Percentiles rank a stretch among this genome's conserved stretches.
phyloP scores from a whole-genome alignment of 2,797 vertebrate genomes.

The Gadopsis marmoratus region DNA sequence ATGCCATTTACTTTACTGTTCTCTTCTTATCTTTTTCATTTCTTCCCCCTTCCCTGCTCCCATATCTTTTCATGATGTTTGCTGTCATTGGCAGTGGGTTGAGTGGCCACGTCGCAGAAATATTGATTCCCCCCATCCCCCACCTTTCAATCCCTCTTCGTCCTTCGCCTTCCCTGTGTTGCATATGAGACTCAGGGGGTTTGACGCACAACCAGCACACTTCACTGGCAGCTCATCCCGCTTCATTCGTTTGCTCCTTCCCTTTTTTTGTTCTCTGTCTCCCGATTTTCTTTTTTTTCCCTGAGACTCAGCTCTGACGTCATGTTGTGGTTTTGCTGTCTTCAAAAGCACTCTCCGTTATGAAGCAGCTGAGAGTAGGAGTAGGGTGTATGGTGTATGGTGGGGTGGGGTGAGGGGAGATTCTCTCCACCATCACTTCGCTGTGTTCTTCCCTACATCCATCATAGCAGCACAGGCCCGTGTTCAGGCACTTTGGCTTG shows the following conservation, averaged over 20 bases:
- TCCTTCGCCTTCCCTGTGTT: constrained; percentile 44
- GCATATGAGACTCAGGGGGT: constrained; percentile 59
- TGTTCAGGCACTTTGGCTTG: constrained; percentile 60
- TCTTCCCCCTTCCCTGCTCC: constrained; percentile 82
- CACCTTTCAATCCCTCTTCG: constrained; percentile 42
- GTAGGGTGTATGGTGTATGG: background rate
- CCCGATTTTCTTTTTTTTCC: constrained; percentile 6
- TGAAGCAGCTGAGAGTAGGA: constrained; percentile 38
- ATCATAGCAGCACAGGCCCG: constrained; percentile 66
- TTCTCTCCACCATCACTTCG: constrained; percentile 54
- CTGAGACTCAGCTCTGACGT: constrained; percentile 54
- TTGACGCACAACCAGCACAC: constrained; percentile 69
- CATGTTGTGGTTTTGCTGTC: constrained; percentile 51
- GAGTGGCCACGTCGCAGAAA: constrained; percentile 83
- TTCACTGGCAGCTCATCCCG: constrained; percentile 60
- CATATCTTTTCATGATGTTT: constrained; percentile 90
- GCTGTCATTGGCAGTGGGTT: constrained; percentile 85
- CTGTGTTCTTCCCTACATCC: constrained; percentile 70
- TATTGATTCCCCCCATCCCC: constrained; percentile 82
- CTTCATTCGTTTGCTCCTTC: constrained; percentile 45
- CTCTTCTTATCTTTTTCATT: constrained; percentile 88
- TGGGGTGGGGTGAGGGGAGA: background rate
- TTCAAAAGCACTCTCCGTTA: constrained; percentile 54
- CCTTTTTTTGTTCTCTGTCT: constrained; percentile 44
- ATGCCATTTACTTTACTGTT: constrained; percentile 89